Evolutionary conservation across 1,140 invertebrate genomes (phyloP).

Genomic region (Drosophila tropicalis): DNA sequence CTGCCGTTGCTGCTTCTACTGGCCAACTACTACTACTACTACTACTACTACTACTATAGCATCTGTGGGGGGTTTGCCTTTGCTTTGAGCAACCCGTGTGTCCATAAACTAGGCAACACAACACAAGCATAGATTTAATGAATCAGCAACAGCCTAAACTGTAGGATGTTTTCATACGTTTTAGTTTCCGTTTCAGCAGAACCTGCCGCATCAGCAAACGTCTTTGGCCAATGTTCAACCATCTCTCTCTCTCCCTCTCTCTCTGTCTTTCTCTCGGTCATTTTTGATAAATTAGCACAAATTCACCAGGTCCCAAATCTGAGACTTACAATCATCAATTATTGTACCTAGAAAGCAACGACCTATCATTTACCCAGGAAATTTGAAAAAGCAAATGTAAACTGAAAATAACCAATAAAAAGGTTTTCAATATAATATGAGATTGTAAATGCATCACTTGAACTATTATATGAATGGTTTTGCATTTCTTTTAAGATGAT

Average conservation of each 20-base stretch:
- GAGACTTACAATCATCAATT: slow-evolving; percentile 27
- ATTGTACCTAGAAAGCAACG: not conserved
- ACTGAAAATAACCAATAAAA: too few species aligned
- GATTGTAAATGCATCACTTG: too few species aligned
- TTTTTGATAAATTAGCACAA: slow-evolving; percentile 78
- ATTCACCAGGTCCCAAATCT: slow-evolving; percentile 42
- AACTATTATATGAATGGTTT: too few species aligned
- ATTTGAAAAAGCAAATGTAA: not conserved
- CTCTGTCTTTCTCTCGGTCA: slow-evolving; percentile 39
- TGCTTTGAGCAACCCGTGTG: slow-evolving; percentile 69
- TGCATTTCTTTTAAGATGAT: too few species aligned
- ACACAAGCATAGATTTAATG: slow-evolving; percentile 73
- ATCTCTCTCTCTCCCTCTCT: slow-evolving; percentile 24
- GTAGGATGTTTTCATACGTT: slow-evolving; percentile 16
- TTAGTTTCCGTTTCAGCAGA: slow-evolving; percentile 30
- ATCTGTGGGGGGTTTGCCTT: slow-evolving; percentile 40
- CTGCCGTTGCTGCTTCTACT: slow-evolving; percentile 19
- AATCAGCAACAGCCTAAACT: slow-evolving; percentile 57
- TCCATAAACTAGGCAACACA: slow-evolving; percentile 78
- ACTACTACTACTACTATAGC: not conserved
- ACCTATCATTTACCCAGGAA: slow-evolving; percentile 7
- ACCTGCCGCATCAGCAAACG: slow-evolving; percentile 78
- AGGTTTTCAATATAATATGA: too few species aligned
- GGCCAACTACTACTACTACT: not conserved
- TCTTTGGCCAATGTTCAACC: slow-evolving; percentile 61